Evolutionary conservation across 2,888 invertebrate species (phyloP).

Genomic region (Dynastes tityus): DNA sequence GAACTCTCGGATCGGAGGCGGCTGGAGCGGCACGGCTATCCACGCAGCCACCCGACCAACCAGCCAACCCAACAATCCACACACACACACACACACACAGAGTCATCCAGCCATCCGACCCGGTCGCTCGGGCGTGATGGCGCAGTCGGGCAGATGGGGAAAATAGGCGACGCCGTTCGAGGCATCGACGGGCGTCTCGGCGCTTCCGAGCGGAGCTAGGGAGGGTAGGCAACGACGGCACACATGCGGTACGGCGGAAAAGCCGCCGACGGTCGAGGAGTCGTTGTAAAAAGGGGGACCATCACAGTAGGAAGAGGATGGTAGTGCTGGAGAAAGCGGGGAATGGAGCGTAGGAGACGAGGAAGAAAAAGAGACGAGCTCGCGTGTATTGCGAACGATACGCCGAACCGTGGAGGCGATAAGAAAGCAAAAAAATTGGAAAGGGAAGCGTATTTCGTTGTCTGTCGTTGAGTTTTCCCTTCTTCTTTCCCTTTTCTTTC

Average conservation of each 20-base stretch:
- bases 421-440: too few species aligned
- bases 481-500: too few species aligned
- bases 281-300: slow-evolving; percentile 66
- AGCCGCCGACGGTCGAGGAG: slow-evolving; percentile 68
- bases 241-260: slow-evolving; percentile 68
- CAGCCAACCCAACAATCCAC: slow-evolving; percentile 7
- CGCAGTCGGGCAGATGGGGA: slow-evolving; percentile 21
- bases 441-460: too few species aligned
- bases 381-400: too few species aligned
- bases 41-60: slow-evolving; percentile 45
- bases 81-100: too few species aligned
- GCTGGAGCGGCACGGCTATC: slow-evolving; percentile 51
- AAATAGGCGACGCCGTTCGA: slow-evolving; percentile 52
- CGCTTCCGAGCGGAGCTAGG: not conserved
- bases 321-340: slow-evolving; percentile 22
- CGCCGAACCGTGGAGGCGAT: too few species aligned
- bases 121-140: slow-evolving; percentile 50
- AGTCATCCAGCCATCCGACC: slow-evolving; percentile 41
- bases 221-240: too few species aligned
- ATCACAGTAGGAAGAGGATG: slow-evolving; percentile 57
- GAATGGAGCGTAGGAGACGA: slow-evolving; percentile 36
- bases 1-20: slow-evolving; percentile 39
- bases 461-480: too few species aligned
- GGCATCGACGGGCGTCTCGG: slow-evolving; percentile 45
- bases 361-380: not conserved